These are phyloP conservation scores for Sphaerophoria taeniata DNA, from an alignment of 2,888 invertebrate genomes.

Conservation along the genomic window DNA sequence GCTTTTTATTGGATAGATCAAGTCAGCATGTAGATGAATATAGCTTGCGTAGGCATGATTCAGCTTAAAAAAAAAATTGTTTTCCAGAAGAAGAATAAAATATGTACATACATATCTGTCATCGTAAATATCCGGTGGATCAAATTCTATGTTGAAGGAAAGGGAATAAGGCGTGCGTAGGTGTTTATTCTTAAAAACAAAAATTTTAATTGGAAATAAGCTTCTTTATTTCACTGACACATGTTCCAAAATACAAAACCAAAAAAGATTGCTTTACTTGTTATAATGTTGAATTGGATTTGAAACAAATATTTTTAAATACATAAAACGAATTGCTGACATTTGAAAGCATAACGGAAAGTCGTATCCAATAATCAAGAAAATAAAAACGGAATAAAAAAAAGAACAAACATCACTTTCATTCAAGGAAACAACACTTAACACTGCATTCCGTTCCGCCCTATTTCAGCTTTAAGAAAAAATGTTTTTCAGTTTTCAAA, in stretches of 20 bases:
- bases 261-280: too few species aligned
- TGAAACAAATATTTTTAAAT: too few species aligned
- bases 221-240: too few species aligned
- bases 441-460: conserved; percentile 13
- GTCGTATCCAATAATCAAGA: not conserved
- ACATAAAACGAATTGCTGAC: too few species aligned
- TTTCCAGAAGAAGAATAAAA: conserved; percentile 9
- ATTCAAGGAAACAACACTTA: conserved; percentile 13
- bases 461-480: conserved; percentile 10
- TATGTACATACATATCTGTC: not conserved
- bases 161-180: not conserved
- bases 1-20: not conserved
- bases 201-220: too few species aligned
- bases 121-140: not conserved
- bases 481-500: not conserved
- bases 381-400: not conserved
- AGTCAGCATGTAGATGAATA: not conserved
- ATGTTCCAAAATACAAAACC: too few species aligned
- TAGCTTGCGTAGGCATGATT: conserved; percentile 18
- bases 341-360: not conserved
- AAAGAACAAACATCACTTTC: not conserved
- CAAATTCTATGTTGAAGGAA: not conserved
- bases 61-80: conserved; percentile 22
- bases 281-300: too few species aligned
- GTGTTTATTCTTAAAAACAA: not conserved